A percentile compares a stretch with the other conserved stretches of the same genome.
These are phyloP conservation scores for Theretra japonica DNA, from an alignment of 2,888 invertebrate genomes.

Conservation along the genomic window DNA sequence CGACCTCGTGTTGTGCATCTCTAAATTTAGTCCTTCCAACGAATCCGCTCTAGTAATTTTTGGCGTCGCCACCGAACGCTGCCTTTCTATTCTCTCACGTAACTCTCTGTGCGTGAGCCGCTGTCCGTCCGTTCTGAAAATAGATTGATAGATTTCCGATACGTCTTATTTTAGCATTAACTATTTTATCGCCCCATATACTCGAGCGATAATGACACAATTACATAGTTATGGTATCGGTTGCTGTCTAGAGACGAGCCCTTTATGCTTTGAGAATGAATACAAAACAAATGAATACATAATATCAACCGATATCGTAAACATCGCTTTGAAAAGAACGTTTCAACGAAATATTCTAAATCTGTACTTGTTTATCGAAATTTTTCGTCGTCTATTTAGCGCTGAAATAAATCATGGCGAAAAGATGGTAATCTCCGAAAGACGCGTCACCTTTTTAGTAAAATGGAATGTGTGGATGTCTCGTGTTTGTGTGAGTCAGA, in stretches of 20 bases:
- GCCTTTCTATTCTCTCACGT: constrained; percentile 88
- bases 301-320: neutral
- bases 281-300: neutral
- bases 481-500: neutral
- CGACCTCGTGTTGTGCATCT: constrained; percentile 80
- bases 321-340: neutral
- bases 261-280: too few relatives aligned
- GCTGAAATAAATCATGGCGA: neutral
- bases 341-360: neutral
- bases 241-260: neutral
- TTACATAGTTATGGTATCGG: neutral
- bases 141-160: constrained; percentile 24
- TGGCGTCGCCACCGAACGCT: constrained; percentile 86
- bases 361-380: neutral
- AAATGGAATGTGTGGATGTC: neutral
- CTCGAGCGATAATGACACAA: neutral
- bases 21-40: constrained; percentile 86
- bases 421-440: neutral
- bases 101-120: constrained; percentile 78
- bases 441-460: neutral
- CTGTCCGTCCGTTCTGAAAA: constrained; percentile 68
- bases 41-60: constrained; percentile 83
- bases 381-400: neutral
- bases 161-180: constrained; percentile 15
- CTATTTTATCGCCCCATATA: neutral